phyloP scores from a whole-genome alignment of 1,140 invertebrate species.

The Megalopta genalis region DNA sequence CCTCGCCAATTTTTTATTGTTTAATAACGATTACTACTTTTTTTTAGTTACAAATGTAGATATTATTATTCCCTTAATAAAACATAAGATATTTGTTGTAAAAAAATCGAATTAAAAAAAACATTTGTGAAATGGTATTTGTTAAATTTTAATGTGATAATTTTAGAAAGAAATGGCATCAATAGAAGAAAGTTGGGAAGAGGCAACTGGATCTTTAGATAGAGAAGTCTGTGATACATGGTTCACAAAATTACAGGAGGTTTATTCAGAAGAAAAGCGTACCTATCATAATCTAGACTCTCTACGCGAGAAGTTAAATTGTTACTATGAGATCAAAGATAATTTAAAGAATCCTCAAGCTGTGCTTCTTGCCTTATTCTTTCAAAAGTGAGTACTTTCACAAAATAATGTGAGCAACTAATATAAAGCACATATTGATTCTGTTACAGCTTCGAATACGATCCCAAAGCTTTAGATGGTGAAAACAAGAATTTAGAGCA shows the following conservation, averaged over 20 bases:
- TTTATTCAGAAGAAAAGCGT: slow-evolving; percentile 76
- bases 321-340: slow-evolving; percentile 78
- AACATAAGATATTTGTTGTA: neutral
- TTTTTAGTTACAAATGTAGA: neutral
- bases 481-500: slow-evolving; percentile 79
- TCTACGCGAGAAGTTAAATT: slow-evolving; percentile 76
- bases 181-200: slow-evolving; percentile 76
- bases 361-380: slow-evolving; percentile 80
- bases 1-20: neutral
- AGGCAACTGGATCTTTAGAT: slow-evolving; percentile 72
- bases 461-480: slow-evolving; percentile 78
- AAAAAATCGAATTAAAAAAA: neutral
- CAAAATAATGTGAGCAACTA: neutral
- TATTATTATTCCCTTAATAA: neutral
- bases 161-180: slow-evolving; percentile 68
- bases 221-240: slow-evolving; percentile 69
- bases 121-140: neutral
- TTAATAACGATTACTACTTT: neutral
- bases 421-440: neutral
- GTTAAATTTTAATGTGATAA: neutral
- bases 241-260: slow-evolving; percentile 71
- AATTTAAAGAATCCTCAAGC: slow-evolving; percentile 78
- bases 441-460: slow-evolving; percentile 79
- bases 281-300: slow-evolving; percentile 80
- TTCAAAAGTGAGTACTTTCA: slow-evolving; percentile 79